Evolutionary conservation across 2,113 vertebrate genomes (phyloP).

Genomic region (Corvus cornix): DNA sequence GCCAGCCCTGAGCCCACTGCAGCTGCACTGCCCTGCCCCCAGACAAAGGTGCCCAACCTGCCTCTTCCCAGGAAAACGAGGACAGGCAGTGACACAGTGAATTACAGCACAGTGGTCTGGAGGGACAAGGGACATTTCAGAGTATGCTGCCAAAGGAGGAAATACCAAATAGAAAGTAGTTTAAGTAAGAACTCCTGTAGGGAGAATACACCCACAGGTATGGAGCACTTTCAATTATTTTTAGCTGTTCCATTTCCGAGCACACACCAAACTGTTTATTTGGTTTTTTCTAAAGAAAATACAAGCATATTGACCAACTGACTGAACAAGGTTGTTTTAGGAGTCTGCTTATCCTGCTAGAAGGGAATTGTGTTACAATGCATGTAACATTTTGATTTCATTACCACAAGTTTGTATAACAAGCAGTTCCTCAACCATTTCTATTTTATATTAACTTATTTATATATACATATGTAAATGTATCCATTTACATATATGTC

Average conservation of each 20-base stretch:
- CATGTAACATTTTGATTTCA: background rate
- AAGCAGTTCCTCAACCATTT: background rate
- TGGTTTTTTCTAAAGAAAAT: background rate
- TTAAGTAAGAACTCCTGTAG: background rate
- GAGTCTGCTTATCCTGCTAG: background rate
- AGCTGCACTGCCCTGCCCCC: accelerated
- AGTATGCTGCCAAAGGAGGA: background rate
- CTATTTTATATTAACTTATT: background rate
- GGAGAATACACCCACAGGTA: background rate
- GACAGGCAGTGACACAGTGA: accelerated
- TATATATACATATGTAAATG: background rate
- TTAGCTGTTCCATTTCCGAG: background rate
- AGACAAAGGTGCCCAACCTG: accelerated
- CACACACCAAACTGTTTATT: background rate
- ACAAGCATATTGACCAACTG: background rate
- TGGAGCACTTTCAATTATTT: background rate
- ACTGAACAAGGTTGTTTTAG: background rate
- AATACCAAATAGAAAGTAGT: background rate
- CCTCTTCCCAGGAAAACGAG: background rate
- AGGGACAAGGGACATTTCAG: background rate
- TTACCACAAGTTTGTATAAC: background rate
- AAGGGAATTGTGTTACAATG: background rate
- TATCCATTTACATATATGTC: background rate
- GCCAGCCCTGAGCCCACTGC: background rate
- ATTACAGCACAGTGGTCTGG: accelerated